A percentile compares a stretch with the other conserved stretches of the same genome.
phyloP scores from a whole-genome alignment of 2,113 vertebrate genomes.

The Trochalopteron elliotii region DNA sequence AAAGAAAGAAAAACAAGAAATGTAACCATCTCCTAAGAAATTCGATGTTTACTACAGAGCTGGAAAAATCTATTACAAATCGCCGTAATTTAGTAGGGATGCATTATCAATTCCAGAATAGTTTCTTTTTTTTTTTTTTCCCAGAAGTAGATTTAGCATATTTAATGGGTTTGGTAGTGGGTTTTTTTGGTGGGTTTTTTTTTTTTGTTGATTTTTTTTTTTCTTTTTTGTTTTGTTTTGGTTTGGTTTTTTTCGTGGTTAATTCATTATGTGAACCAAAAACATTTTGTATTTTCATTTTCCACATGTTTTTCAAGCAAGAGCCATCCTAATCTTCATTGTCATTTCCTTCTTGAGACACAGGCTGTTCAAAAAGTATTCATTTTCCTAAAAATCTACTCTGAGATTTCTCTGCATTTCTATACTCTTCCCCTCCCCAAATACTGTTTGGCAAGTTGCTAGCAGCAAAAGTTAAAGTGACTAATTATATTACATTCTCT shows the following conservation, averaged over 20 bases:
- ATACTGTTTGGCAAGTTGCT: neutral
- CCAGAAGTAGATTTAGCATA: neutral
- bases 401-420: neutral
- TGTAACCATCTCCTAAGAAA: neutral
- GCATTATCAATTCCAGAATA: neutral
- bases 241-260: neutral
- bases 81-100: neutral
- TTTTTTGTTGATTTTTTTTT: too few species aligned
- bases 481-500: neutral
- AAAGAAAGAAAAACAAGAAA: neutral
- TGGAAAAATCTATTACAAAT: neutral
- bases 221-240: too few species aligned
- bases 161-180: neutral
- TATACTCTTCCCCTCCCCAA: neutral
- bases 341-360: neutral
- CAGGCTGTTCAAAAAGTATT: neutral
- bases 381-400: neutral
- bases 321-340: neutral
- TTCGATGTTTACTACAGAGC: neutral
- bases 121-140: neutral
- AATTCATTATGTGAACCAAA: neutral
- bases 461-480: conserved; percentile 27
- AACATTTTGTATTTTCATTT: neutral
- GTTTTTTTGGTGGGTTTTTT: too few species aligned
- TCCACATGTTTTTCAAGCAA: neutral